Evolutionary conservation across 2,113 vertebrate species (phyloP), one percentile per base, ranked within the genome.

Genomic region (Neoarius graeffei): DNA sequence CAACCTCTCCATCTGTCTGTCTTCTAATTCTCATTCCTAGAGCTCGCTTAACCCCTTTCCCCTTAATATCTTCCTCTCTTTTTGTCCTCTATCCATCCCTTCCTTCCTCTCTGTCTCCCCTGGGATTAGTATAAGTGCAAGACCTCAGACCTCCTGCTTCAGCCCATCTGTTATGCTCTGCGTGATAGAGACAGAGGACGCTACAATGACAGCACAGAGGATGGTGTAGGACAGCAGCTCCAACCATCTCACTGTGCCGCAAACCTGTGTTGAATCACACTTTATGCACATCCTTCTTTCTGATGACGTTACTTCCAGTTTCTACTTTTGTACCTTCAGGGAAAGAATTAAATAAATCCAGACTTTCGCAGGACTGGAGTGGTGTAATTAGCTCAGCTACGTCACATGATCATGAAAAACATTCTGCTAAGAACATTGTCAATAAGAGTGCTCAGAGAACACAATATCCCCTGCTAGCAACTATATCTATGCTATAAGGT

Each of bases 141-240:
- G 30, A 73, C 66, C 66, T 87, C 35, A 87, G 79, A 27, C 56
- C 56, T 30, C 73, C 56, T 10, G 64, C 25, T 76, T 56, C 59
- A 30, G 8, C 42, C 86, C 80, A 83, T 83, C 86, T 87, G 86
- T 50, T 62, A 20, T 48, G 10, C 54, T 60, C 56, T 64, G 42
- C 3, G 20, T 74, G 80, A 67, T 23, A 15, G 79, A 82, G 67
- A 64, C 69, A 87, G 81, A 87, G 67, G 86, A 76, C 81, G n/a
- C 35, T 9, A 48, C 86, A 83, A 60, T 83, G 80, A 48, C 81
- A 83, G 57, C 81, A 50, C 56, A 60, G 57, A 64, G 81, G 81
- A 83, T 67, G 35, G 56, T n/a, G 67, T 27, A 57, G 30, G 62
- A 59, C 50, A 69, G 27, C 17, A 69, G n/a, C 85, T 23, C 50